These are phyloP conservation scores for Pterophyllum scalare DNA, from an alignment of 2,113 vertebrate genomes.

Conservation along the genomic window DNA sequence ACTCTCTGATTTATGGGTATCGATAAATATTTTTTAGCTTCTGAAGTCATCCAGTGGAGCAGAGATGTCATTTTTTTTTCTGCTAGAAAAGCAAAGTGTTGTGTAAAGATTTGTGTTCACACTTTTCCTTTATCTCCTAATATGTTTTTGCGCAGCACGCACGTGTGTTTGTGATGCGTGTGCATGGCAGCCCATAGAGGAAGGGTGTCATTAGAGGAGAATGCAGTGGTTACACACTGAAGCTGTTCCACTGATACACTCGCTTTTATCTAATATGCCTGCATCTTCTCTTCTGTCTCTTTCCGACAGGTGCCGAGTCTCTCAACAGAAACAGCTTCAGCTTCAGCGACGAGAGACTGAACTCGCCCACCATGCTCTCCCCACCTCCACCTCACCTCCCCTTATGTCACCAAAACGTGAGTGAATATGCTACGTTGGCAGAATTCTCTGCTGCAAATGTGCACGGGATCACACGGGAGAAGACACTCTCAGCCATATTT, in stretches of 20 bases:
- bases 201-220: slow-evolving; percentile 59
- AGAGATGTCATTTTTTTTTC: background rate
- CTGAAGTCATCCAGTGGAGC: background rate
- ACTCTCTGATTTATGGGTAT: background rate
- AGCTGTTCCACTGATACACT: slow-evolving; percentile 45
- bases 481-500: too few relatives aligned
- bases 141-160: background rate
- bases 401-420: slow-evolving; percentile 87
- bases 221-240: slow-evolving; percentile 52
- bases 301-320: slow-evolving; percentile 88
- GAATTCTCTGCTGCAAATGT: too few relatives aligned
- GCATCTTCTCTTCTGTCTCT: background rate
- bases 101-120: background rate
- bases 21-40: background rate
- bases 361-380: slow-evolving; percentile 84
- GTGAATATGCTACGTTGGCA: background rate
- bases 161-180: slow-evolving; percentile 24
- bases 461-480: too few relatives aligned
- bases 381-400: slow-evolving; percentile 77
- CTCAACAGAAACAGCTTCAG: slow-evolving; percentile 92
- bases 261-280: background rate
- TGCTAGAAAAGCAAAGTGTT: background rate
- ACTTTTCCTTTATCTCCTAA: background rate
- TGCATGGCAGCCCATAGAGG: background rate
- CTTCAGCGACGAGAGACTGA: slow-evolving; percentile 94